phyloP scores from a whole-genome alignment of 2,888 invertebrate species.

The Linnaemya vulpina region DNA sequence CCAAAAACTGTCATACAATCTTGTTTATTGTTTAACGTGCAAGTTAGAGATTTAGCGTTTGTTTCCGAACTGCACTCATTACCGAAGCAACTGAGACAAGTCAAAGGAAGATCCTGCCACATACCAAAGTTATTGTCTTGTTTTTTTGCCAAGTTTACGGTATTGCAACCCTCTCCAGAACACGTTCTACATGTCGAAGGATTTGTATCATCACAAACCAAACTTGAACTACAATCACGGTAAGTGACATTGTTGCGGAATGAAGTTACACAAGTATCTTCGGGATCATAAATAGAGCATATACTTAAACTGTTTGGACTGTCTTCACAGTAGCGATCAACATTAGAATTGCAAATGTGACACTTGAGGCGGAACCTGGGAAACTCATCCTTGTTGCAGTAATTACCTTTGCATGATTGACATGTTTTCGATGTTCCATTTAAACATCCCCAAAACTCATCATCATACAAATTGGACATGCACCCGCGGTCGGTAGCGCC shows the following conservation, averaged over 20 bases:
- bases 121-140: constrained; percentile 79
- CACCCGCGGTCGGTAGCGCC: constrained; percentile 81
- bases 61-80: constrained; percentile 71
- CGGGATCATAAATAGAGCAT: constrained; percentile 75
- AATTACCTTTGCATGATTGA: constrained; percentile 74
- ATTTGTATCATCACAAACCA: constrained; percentile 76
- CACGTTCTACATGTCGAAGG: constrained; percentile 76
- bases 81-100: constrained; percentile 76
- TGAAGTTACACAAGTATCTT: constrained; percentile 78
- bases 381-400: constrained; percentile 76
- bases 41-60: constrained; percentile 61
- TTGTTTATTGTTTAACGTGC: constrained; percentile 79
- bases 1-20: constrained; percentile 79
- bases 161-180: constrained; percentile 77
- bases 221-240: constrained; percentile 76
- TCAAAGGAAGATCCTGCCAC: constrained; percentile 81
- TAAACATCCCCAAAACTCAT: constrained; percentile 78
- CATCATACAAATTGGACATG: constrained; percentile 76
- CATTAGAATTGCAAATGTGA: constrained; percentile 78
- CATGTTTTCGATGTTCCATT: constrained; percentile 77
- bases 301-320: constrained; percentile 75
- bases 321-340: constrained; percentile 74
- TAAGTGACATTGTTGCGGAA: constrained; percentile 75
- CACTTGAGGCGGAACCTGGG: constrained; percentile 77
- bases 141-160: constrained; percentile 73